These are phyloP conservation scores for Sebastes goodei DNA, from an alignment of 2,797 vertebrate genomes.

Conservation along the genomic window DNA sequence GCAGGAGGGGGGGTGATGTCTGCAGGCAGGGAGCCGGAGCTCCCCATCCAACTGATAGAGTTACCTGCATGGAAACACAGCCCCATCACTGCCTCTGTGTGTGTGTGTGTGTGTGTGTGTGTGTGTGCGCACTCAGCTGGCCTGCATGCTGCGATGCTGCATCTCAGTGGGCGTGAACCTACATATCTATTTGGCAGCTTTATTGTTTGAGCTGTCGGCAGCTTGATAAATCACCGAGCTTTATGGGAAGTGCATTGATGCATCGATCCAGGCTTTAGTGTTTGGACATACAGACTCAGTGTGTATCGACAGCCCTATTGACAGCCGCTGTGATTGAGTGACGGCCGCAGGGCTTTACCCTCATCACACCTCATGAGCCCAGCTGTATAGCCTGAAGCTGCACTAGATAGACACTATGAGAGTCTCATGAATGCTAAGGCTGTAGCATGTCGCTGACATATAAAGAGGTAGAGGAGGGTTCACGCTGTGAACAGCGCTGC, in stretches of 20 bases:
- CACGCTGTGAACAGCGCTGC: conserved; percentile 22
- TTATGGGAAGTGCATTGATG: conserved; percentile 62
- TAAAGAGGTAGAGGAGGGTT: conserved; percentile 16
- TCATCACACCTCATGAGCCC: not conserved
- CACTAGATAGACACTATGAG: not conserved
- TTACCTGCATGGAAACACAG: conserved; percentile 74
- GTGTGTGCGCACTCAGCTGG: not conserved
- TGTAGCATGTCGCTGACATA: conserved; percentile 12
- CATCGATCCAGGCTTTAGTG: conserved; percentile 59
- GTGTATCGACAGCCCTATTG: conserved; percentile 60
- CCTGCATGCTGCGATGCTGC: not conserved
- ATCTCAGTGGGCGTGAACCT: conserved; percentile 48
- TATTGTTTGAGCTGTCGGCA: conserved; percentile 58
- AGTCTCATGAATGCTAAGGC: not conserved
- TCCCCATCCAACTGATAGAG: conserved; percentile 82
- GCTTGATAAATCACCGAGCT: conserved; percentile 60
- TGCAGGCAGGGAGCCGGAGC: conserved; percentile 65
- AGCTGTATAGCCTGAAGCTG: not conserved
- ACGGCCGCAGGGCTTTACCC: conserved; percentile 26
- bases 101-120: conserved; percentile 9
- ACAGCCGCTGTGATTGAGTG: conserved; percentile 58
- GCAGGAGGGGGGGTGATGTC: conserved; percentile 74
- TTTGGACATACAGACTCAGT: conserved; percentile 50
- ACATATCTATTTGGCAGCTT: conserved; percentile 72
- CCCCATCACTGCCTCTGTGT: conserved; percentile 3